These are phyloP conservation scores for Maniola hyperantus DNA, from an alignment of 2,888 invertebrate species.

Conservation along the genomic window DNA sequence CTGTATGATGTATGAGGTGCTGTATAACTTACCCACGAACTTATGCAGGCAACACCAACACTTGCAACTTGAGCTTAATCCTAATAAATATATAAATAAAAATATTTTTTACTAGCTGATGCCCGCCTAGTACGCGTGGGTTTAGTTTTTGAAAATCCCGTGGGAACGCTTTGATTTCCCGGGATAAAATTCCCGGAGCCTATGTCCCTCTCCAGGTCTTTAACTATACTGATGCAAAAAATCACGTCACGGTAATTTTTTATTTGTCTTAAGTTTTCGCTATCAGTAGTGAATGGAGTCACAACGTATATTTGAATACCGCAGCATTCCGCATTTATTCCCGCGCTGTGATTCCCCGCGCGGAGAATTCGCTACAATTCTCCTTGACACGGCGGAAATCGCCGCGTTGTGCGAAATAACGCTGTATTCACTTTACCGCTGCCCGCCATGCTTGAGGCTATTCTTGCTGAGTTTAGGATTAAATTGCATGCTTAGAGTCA, in stretches of 20 bases:
- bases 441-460: conserved; percentile 7
- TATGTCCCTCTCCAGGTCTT: too few relatives aligned
- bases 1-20: conserved; percentile 28
- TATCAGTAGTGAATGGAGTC: conserved; percentile 14
- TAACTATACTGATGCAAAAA: too few relatives aligned
- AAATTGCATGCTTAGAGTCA: neutral
- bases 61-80: neutral
- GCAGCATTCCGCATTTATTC: conserved; percentile 42
- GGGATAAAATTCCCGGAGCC: too few relatives aligned
- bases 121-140: too few relatives aligned
- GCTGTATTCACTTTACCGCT: neutral
- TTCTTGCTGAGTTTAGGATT: neutral
- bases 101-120: too few relatives aligned
- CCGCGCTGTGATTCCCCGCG: conserved; percentile 39
- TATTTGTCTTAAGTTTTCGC: conserved; percentile 15
- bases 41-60: conserved; percentile 15
- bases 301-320: conserved; percentile 43
- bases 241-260: too few relatives aligned
- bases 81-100: neutral
- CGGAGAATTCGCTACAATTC: conserved; percentile 45
- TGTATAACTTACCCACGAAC: conserved; percentile 30
- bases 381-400: conserved; percentile 41
- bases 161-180: too few relatives aligned
- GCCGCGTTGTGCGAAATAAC: conserved; percentile 31
- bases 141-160: too few relatives aligned